A percentile compares a stretch with the other conserved stretches of the same genome.
Conservation (phyloP, 2,113 vertebrate genomes). For the Anseranas semipalmata region DNA sequence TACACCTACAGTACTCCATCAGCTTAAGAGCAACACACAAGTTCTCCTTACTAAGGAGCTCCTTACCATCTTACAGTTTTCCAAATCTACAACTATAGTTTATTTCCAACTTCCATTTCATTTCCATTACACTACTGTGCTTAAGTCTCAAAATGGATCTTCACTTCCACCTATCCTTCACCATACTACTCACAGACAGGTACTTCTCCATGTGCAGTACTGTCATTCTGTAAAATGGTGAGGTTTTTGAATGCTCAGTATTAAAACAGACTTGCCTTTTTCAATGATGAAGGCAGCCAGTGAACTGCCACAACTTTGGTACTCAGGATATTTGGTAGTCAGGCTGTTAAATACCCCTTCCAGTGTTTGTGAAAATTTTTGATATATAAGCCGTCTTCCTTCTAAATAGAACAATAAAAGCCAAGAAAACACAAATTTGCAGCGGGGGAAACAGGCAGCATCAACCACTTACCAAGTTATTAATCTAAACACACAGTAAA, state of each 20-base stretch:
- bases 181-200: no score
- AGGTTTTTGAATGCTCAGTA: rapidly evolving
- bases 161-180: no score
- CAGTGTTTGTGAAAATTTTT: conserved; percentile 78
- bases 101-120: no score
- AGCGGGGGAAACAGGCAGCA: rapidly evolving
- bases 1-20: background rate
- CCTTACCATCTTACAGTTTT: background rate
- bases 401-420: conserved; percentile 60
- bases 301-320: conserved; percentile 81
- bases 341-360: conserved; percentile 81
- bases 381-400: conserved; percentile 67
- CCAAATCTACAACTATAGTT: background rate
- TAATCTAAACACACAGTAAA: background rate
- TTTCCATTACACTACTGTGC: background rate
- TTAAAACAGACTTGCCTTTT: conserved; percentile 78
- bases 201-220: no score
- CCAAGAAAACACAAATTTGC: background rate
- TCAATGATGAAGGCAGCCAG: conserved; percentile 90
- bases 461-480: background rate
- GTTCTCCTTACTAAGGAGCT: background rate
- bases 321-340: conserved; percentile 76
- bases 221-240: no score
- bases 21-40: background rate
- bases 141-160: background rate